These are phyloP conservation scores for Passer montanus DNA, from an alignment of 2,113 vertebrate genomes.

Conservation along the genomic window DNA sequence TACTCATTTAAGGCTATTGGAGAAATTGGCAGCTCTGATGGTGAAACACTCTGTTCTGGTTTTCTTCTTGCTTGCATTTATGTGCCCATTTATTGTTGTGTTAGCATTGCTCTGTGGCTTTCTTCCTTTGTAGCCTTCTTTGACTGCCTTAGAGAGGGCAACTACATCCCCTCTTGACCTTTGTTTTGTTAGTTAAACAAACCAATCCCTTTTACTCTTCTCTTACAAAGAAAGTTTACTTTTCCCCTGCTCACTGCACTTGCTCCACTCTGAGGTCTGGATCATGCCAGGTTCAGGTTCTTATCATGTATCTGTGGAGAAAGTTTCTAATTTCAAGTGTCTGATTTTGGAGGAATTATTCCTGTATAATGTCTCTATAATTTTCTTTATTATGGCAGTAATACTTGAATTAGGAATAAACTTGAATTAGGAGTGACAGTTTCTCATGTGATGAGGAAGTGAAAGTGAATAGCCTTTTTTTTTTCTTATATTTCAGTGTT, in stretches of 20 bases:
- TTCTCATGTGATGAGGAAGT: background rate
- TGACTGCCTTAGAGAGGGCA: background rate
- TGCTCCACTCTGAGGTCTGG: background rate
- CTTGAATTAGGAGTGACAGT: background rate
- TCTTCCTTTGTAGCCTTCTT: background rate
- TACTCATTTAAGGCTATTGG: background rate
- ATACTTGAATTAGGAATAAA: background rate
- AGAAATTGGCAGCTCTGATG: background rate
- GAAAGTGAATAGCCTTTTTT: background rate
- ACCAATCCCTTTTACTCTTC: background rate
- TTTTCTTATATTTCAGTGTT: background rate
- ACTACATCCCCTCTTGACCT: background rate
- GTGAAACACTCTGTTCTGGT: background rate
- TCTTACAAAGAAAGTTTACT: background rate
- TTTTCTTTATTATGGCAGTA: background rate
- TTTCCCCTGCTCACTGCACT: background rate
- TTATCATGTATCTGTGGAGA: background rate
- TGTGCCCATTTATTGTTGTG: background rate
- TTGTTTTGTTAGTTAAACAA: conserved; percentile 10
- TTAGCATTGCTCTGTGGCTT: background rate
- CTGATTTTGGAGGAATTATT: background rate
- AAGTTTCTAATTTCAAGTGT: background rate
- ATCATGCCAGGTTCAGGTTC: background rate
- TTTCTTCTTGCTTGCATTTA: background rate
- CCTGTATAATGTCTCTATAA: background rate